Base-by-base conservation (phyloP, 2,888 invertebrate species). In the Tetheella fluctuosa region DNA sequence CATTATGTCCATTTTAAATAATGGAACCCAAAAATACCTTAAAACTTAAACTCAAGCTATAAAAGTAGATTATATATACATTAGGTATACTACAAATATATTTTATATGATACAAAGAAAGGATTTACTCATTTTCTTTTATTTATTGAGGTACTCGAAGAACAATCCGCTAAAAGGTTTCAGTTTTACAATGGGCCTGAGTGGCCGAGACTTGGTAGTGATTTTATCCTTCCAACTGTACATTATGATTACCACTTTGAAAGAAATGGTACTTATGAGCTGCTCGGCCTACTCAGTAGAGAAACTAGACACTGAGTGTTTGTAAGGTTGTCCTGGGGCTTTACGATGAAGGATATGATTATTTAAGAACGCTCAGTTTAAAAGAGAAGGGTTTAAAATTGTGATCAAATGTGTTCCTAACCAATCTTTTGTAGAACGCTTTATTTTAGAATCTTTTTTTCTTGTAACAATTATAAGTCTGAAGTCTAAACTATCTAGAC, bases 91-190 rank as follows among this genome's bases (percentile, higher is more conserved):
- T n/a, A 28, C 7, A 6, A 13, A 54, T 54, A 54, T 13, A 34
- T 3, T 10, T 28, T 28, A 8, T 30, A 10, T 25, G n/a, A 23
- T 28, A 54, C 17, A 28, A 2, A 54, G n/a, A 54, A 54, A 54
- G n/a, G 54, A 23, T 13, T 28, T 39, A 1, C n/a, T 39, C 39
- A 54, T 54, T 53, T 28, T 54, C 6, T 54, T n/a, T 28, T 54
- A 7, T 25, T n/a, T 39, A 39, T n/a, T 6, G 54, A 23, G 53
- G 5, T n/a, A 25, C 25, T 54, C 28, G 4, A 10, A 54, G 54
- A n/a, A 54, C 54, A 54, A 54, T 23, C 54, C 25, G 54, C 54
- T 54, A 54, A 54, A 54, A 54, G 28, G 39, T 39, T 39, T 39
- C 39, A 39, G 54, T 15, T 54, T 25, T 54, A 54, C 54, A 54